A percentile compares a stretch with the other conserved stretches of the same genome.
Evolutionary conservation across 2,888 invertebrate genomes (phyloP).

Genomic region (Nesidiocoris tenuis): DNA sequence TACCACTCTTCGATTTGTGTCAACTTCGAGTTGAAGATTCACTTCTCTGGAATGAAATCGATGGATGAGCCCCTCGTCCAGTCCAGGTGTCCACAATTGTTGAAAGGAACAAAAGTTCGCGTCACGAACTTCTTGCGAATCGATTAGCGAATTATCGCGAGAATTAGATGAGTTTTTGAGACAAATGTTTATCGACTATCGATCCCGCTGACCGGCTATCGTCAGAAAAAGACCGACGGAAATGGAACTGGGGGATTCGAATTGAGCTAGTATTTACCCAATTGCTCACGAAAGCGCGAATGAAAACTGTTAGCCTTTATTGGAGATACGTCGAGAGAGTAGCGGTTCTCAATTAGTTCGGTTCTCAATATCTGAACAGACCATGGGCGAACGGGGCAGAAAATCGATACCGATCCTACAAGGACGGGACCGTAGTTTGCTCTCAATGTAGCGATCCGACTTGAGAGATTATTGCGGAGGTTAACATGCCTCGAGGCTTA

Average conservation of each 20-base stretch:
- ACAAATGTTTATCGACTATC: background rate
- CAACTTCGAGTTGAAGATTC: no score
- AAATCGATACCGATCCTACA: background rate
- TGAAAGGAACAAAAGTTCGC: no score
- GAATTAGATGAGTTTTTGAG: background rate
- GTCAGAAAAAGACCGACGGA: background rate
- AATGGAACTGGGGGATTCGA: background rate
- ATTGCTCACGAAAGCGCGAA: constrained; percentile 34
- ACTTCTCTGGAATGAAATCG: no score
- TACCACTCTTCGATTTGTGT: no score
- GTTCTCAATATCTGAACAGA: constrained; percentile 24
- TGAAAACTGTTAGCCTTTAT: constrained; percentile 36
- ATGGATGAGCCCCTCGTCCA: no score
- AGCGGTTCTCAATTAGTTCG: constrained; percentile 32
- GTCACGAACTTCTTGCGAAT: no score
- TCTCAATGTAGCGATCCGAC: no score
- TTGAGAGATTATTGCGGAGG: no score
- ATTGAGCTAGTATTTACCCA: constrained; percentile 29
- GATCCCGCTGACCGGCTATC: background rate
- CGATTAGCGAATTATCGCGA: no score
- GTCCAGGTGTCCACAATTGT: no score
- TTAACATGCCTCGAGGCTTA: no score
- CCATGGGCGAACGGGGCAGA: background rate
- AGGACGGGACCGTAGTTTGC: no score
- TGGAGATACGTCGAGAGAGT: constrained; percentile 19